These are phyloP conservation scores for Brachyhypopomus gauderio DNA, from an alignment of 2,113 vertebrate species.

Conservation along the genomic window DNA sequence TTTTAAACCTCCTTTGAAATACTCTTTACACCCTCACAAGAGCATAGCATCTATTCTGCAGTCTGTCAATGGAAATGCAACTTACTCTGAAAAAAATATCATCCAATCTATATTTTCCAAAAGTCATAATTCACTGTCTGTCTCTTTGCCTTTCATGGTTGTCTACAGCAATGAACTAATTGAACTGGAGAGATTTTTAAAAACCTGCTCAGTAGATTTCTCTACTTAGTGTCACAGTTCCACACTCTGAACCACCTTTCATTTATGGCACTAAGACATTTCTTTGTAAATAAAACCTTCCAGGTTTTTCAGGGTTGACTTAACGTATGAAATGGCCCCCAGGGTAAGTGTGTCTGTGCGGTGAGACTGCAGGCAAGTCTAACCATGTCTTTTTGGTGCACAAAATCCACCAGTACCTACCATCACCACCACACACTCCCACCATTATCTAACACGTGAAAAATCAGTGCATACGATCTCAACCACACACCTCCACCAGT, in stretches of 20 bases:
- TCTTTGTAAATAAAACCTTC: constrained; percentile 61
- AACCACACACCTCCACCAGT: too few species aligned
- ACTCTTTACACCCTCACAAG: not conserved
- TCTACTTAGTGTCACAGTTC: constrained; percentile 70
- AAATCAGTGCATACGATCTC: too few species aligned
- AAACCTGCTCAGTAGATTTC: constrained; percentile 58
- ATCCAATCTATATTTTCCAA: constrained; percentile 20
- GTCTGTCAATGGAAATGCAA: constrained; percentile 55
- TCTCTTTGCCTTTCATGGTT: constrained; percentile 57
- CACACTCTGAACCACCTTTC: constrained; percentile 71
- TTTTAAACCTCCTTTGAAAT: not conserved
- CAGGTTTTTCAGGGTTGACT: constrained; percentile 66
- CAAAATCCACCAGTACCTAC: too few species aligned
- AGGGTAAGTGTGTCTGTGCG: constrained; percentile 57
- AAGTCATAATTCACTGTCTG: constrained; percentile 58
- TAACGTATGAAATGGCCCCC: constrained; percentile 69
- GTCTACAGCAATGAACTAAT: constrained; percentile 64
- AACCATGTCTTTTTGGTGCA: too few species aligned
- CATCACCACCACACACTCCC: too few species aligned
- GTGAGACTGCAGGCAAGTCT: constrained; percentile 10
- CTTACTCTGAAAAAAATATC: not conserved
- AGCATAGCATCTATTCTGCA: constrained; percentile 44
- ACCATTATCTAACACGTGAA: too few species aligned
- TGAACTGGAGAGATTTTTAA: constrained; percentile 51
- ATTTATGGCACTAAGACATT: constrained; percentile 67